Evolutionary conservation across 1,140 invertebrate genomes (phyloP), one percentile per base, ranked within the genome.

Genomic region (Mactra quadrangularis): DNA sequence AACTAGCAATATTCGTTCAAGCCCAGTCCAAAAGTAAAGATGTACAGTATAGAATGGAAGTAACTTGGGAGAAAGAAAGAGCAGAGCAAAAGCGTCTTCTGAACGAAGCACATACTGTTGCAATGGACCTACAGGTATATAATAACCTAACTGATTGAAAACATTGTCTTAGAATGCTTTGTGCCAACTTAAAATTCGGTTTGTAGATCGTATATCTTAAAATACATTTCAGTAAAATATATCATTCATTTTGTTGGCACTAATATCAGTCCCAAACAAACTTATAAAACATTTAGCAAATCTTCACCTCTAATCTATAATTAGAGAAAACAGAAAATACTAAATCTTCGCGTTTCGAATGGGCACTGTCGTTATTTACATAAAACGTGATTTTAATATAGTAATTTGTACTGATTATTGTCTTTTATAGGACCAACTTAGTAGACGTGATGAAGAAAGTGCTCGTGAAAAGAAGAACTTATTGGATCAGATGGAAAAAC

Each of bases 1-100:
- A 91, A 35, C 85, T 94, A 9, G 85, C 92, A 25, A 88, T 90
- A 33, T 89, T 87, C 0, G 87, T 87, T 9, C 82, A 92, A 11
- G 91, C 91, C 0, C 94, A 97, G 75, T 96, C 96, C 0, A 96
- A 97, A 89, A 96, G 97, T 84, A 96, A 96, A 4, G 97, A 89
- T 29, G 93, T 97, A 60, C 96, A 96, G 90, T 97, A 97, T 0
- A 95, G 97, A 50, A 96, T 99, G 95, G 97, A 99, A 91, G 93
- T 98, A 17, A 97, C 97, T 0, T 99, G 98, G 98, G 97, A 98
- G 88, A 98, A 98, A 91, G 98, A 99, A 92, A 94, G 98, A 71
- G 96, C 97, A 89, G 97, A 98, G 89, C 97, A 98, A 88, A 97
- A 98, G 87, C 94, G 97, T 11, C 93, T 98, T 27, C 92, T 99